Percentiles rank a stretch among this genome's conserved stretches.
Conservation (phyloP, 2,797 vertebrate species). For the Lophius americanus region DNA sequence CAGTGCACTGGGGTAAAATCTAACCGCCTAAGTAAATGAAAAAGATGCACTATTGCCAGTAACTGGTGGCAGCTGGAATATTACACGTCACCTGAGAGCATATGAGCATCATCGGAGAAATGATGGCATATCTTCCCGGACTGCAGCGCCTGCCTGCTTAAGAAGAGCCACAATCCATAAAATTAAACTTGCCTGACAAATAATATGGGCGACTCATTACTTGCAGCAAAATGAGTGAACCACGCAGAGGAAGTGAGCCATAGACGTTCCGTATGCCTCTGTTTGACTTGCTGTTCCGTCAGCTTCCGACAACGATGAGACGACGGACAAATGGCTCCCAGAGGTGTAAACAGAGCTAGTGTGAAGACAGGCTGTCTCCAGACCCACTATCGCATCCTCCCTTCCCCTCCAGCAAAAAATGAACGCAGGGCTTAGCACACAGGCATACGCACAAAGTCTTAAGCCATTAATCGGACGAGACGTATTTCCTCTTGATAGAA, state of each 20-base stretch:
- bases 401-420: conserved; percentile 58
- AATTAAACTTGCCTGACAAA: conserved; percentile 11
- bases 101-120: conserved; percentile 10
- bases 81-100: conserved; percentile 28
- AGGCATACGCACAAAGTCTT: conserved; percentile 17
- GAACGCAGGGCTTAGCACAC: conserved; percentile 47
- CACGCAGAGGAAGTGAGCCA: conserved; percentile 43
- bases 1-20: conserved; percentile 11
- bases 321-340: conserved; percentile 76
- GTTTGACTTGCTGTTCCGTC: conserved; percentile 61
- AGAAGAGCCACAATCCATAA: not conserved
- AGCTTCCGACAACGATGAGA: conserved; percentile 71
- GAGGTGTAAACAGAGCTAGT: conserved; percentile 80
- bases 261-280: conserved; percentile 48
- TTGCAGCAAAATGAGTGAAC: conserved; percentile 36
- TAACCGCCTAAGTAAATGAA: conserved; percentile 20
- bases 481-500: conserved; percentile 29
- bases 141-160: not conserved
- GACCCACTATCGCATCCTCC: conserved; percentile 70
- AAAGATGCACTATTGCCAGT: conserved; percentile 1
- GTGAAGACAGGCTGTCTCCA: conserved; percentile 81
- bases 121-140: not conserved
- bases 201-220: conserved; percentile 17
- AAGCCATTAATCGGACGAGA: conserved; percentile 61
- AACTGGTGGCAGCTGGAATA: conserved; percentile 20